These are phyloP conservation scores for Spizaetus ornatus DNA, from an alignment of 2,113 vertebrate genomes.

Conservation along the genomic window DNA sequence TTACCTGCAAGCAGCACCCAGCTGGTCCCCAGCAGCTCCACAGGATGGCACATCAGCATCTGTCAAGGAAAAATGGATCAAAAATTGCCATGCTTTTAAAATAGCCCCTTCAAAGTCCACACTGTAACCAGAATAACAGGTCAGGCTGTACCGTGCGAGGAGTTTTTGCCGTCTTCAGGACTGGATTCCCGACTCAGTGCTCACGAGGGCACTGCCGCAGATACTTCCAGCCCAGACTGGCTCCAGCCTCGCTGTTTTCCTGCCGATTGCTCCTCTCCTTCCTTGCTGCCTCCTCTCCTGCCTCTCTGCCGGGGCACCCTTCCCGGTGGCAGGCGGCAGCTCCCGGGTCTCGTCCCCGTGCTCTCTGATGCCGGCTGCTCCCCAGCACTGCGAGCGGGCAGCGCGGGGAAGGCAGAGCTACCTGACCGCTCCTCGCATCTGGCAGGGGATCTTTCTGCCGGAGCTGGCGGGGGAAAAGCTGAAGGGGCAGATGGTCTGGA, in stretches of 20 bases:
- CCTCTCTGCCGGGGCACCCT: not conserved
- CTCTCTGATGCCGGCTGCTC: not conserved
- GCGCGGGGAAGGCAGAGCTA: not conserved
- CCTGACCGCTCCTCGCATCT: fast-evolving
- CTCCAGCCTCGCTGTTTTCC: not conserved
- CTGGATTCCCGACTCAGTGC: not conserved
- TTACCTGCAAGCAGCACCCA: constrained; percentile 34
- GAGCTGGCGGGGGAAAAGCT: not conserved
- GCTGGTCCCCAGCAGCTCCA: not conserved
- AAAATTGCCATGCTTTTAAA: fast-evolving
- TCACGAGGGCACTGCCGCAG: fast-evolving
- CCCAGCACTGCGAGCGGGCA: not conserved
- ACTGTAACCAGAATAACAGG: fast-evolving
- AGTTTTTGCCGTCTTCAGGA: fast-evolving
- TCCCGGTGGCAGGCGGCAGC: not conserved
- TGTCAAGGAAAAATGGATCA: fast-evolving
- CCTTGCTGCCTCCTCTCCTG: not conserved
- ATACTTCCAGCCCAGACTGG: not conserved
- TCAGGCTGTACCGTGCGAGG: not conserved
- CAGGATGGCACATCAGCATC: not conserved
- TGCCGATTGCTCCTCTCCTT: not conserved
- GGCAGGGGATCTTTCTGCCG: not conserved
- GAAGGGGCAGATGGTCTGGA: fast-evolving
- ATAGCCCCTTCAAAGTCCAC: fast-evolving
- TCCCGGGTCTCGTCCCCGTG: not conserved